A percentile compares a stretch with the other conserved stretches of the same genome.
Conservation (phyloP, 2,113 vertebrate genomes). For the Prionailurus viverrinus region DNA sequence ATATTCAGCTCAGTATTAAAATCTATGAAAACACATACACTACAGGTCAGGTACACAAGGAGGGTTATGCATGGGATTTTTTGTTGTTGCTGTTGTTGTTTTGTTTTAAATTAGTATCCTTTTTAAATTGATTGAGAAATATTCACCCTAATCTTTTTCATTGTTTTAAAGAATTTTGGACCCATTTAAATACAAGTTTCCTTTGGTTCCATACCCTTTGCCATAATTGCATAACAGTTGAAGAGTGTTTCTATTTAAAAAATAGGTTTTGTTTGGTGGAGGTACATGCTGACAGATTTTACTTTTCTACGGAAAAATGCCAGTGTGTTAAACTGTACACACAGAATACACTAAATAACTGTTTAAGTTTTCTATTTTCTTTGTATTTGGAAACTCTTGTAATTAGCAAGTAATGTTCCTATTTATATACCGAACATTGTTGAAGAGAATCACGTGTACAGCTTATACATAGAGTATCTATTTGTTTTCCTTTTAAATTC, state of each 20-base stretch:
- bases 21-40: background rate
- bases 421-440: background rate
- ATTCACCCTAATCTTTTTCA: background rate
- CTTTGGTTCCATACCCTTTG: background rate
- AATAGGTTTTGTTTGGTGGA: background rate
- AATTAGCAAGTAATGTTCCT: background rate
- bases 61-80: background rate
- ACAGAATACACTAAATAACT: background rate
- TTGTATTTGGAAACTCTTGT: background rate
- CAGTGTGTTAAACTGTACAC: background rate
- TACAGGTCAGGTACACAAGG: background rate
- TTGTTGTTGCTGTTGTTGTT: too few species aligned
- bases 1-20: background rate
- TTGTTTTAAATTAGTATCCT: background rate
- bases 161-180: background rate
- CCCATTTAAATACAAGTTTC: background rate
- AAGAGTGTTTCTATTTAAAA: background rate
- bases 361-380: background rate
- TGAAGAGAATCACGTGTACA: background rate
- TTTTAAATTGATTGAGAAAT: conserved; percentile 26
- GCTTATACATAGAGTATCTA: background rate
- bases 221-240: background rate
- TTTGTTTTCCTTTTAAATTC: conserved; percentile 43
- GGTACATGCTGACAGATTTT: background rate
- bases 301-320: background rate